Evolutionary conservation across 2,797 vertebrate species (phyloP).

Genomic region (Epinephelus coioides): DNA sequence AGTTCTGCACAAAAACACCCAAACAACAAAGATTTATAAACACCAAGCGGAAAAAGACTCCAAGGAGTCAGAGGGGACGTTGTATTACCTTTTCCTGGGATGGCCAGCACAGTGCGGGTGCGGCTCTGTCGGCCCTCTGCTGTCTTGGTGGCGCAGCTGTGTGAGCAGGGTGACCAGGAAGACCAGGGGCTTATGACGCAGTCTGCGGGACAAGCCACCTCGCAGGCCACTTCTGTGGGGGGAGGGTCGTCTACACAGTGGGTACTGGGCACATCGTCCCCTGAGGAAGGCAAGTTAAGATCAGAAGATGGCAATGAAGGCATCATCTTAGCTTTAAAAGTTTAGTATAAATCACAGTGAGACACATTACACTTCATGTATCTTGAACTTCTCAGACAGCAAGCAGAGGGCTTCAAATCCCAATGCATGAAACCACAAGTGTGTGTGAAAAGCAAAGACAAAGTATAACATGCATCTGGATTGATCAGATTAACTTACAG

Average conservation of each 20-base stretch:
- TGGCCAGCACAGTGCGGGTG: slow-evolving; percentile 90
- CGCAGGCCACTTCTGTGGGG: slow-evolving; percentile 83
- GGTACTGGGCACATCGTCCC: slow-evolving; percentile 81
- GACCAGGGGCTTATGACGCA: slow-evolving; percentile 93
- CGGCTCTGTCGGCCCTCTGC: slow-evolving; percentile 93
- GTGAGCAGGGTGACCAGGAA: slow-evolving; percentile 92
- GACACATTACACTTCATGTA: neutral
- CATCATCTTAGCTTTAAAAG: neutral
- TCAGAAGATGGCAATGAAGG: neutral
- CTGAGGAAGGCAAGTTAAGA: slow-evolving; percentile 74
- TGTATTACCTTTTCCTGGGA: slow-evolving; percentile 91
- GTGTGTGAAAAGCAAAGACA: neutral
- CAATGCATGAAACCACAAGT: neutral
- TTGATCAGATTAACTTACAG: slow-evolving; percentile 28
- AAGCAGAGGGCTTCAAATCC: slow-evolving; percentile 3
- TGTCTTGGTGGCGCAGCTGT: slow-evolving; percentile 91
- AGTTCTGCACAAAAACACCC: neutral
- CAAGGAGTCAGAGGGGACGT: neutral
- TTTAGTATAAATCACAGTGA: slow-evolving; percentile 6
- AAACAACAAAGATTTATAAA: neutral
- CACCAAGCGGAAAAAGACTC: neutral
- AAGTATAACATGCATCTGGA: neutral
- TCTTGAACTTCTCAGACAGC: neutral
- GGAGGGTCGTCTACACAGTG: slow-evolving; percentile 85
- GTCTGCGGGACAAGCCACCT: slow-evolving; percentile 90